Evolutionary conservation across 2,797 vertebrate genomes (phyloP).

Genomic region (Pristis pectinata): DNA sequence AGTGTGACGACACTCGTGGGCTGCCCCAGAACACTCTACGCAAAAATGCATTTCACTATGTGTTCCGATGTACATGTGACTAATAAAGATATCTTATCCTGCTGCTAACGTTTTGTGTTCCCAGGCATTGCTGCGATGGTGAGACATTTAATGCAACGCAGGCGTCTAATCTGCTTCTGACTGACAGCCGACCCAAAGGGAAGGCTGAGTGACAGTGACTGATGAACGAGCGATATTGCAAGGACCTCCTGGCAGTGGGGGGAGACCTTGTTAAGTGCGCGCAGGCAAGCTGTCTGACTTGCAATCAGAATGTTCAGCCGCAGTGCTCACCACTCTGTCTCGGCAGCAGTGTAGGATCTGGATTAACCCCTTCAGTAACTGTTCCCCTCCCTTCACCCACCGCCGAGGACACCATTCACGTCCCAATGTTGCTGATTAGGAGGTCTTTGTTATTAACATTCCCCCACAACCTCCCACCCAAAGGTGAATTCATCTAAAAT

Average conservation of each 20-base stretch:
- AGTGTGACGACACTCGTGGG: too few species aligned
- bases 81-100: too few species aligned
- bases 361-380: slow-evolving; percentile 2
- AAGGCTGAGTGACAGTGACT: slow-evolving; percentile 19
- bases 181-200: background rate
- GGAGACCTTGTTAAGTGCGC: background rate
- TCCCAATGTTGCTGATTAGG: background rate
- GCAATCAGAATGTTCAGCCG: background rate
- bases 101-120: too few species aligned
- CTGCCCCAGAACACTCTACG: too few species aligned
- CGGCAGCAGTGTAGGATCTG: background rate
- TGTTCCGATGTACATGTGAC: too few species aligned
- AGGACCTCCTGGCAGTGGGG: background rate
- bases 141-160: background rate
- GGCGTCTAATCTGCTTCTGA: background rate
- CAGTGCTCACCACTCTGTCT: background rate
- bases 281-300: slow-evolving; percentile 23
- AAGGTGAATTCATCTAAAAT: slow-evolving; percentile 34
- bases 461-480: background rate
- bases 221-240: slow-evolving; percentile 18
- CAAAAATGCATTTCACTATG: too few species aligned
- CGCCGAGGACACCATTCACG: background rate
- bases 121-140: too few species aligned
- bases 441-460: slow-evolving; percentile 13
- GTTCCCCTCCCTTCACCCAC: background rate